These are phyloP conservation scores for Thripadectes ignobilis DNA, from an alignment of 2,797 vertebrate species.

Conservation along the genomic window DNA sequence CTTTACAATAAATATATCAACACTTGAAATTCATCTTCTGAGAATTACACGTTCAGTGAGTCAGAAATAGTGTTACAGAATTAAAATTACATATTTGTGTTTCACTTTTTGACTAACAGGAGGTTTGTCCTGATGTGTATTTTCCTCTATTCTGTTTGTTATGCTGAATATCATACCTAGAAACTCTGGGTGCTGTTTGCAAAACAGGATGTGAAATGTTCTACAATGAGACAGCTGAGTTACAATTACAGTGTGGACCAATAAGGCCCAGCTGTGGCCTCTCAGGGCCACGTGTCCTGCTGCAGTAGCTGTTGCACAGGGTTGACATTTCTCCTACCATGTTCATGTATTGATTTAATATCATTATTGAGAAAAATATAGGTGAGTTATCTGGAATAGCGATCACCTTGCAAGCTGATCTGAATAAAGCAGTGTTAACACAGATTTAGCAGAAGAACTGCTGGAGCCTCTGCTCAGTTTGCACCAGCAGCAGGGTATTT, in stretches of 20 bases:
- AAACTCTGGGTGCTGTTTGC: not conserved
- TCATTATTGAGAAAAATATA: not conserved
- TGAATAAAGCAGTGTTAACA: not conserved
- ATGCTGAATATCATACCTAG: not conserved
- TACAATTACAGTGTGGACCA: not conserved
- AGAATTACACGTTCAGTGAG: not conserved
- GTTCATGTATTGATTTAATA: not conserved
- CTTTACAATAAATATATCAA: slow-evolving; percentile 18
- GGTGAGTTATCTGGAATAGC: not conserved
- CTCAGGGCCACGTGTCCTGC: not conserved
- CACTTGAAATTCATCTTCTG: not conserved
- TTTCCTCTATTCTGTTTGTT: not conserved
- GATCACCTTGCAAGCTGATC: not conserved
- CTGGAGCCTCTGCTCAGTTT: not conserved
- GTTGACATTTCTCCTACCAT: not conserved
- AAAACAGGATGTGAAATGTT: not conserved
- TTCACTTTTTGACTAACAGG: not conserved
- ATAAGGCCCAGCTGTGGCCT: not conserved
- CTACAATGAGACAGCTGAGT: not conserved
- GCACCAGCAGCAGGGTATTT: not conserved
- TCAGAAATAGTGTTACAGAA: not conserved
- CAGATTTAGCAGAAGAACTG: not conserved
- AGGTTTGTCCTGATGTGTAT: not conserved
- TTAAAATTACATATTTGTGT: not conserved
- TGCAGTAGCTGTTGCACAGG: not conserved